phyloP scores from a whole-genome alignment of 2,797 vertebrate species.

The Scyliorhinus canicula region DNA sequence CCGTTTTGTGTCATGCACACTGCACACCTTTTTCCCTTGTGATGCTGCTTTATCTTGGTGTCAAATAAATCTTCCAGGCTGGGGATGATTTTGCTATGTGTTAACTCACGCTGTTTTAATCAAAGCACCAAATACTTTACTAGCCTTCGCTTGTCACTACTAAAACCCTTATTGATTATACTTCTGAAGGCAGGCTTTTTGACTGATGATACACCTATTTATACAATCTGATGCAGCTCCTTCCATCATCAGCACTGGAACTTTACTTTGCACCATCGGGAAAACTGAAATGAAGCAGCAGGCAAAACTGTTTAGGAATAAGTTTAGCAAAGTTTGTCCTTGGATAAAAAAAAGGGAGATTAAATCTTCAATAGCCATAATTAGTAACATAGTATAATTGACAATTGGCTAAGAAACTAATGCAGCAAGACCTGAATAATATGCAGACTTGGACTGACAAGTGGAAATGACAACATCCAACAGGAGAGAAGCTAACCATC shows the following conservation, averaged over 20 bases:
- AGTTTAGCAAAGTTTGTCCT: not conserved
- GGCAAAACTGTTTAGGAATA: not conserved
- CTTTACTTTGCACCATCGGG: not conserved
- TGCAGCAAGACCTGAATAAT: too few relatives aligned
- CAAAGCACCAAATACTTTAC: not conserved
- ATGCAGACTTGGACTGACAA: too few relatives aligned
- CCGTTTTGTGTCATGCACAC: conserved; percentile 8
- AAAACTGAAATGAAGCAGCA: too few relatives aligned
- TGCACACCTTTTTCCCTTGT: not conserved
- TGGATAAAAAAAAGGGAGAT: not conserved
- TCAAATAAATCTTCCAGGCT: conserved; percentile 15
- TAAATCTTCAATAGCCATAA: not conserved
- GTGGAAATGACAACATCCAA: too few relatives aligned
- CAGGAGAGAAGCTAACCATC: too few relatives aligned
- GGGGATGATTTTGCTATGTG: not conserved
- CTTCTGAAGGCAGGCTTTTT: not conserved
- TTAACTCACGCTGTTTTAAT: conserved; percentile 31
- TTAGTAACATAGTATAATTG: not conserved
- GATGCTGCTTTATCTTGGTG: conserved; percentile 13
- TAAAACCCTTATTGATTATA: conserved; percentile 34
- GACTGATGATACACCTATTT: not conserved
- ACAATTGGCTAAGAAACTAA: not conserved
- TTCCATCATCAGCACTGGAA: not conserved
- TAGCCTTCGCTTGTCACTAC: not conserved
- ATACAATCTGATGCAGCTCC: conserved; percentile 3